These are phyloP conservation scores for Sycobia sp. DNA, from an alignment of 1,140 invertebrate genomes.

Conservation along the genomic window DNA sequence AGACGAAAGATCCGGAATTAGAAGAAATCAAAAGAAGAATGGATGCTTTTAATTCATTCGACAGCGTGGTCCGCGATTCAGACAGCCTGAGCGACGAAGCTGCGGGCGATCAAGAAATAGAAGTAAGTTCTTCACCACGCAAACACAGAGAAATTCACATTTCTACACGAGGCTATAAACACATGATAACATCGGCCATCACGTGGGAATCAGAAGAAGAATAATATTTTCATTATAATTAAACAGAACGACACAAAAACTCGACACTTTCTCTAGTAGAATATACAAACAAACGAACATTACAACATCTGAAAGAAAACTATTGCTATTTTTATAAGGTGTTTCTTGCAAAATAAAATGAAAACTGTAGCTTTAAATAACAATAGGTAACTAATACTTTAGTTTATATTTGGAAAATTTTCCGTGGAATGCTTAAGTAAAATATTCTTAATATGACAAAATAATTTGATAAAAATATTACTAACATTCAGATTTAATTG, in stretches of 20 bases:
- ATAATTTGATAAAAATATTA: too few species aligned
- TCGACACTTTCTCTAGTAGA: too few species aligned
- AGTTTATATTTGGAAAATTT: too few species aligned
- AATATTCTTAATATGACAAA: too few species aligned
- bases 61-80: conserved; percentile 9
- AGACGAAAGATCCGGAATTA: conserved; percentile 24
- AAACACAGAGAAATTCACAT: conserved; percentile 34
- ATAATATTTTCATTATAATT: conserved; percentile 38
- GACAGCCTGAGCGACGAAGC: conserved; percentile 22
- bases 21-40: conserved; percentile 31
- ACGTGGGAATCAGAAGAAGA: conserved; percentile 48
- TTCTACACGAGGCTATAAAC: conserved; percentile 39
- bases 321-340: too few species aligned
- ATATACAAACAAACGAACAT: not conserved
- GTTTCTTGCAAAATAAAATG: too few species aligned
- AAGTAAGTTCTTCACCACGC: conserved; percentile 38
- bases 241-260: too few species aligned
- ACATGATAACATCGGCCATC: conserved; percentile 39
- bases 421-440: too few species aligned
- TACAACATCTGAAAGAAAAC: too few species aligned
- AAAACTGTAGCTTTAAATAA: too few species aligned
- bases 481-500: too few species aligned
- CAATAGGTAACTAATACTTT: too few species aligned
- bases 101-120: conserved; percentile 6
- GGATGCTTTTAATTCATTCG: conserved; percentile 27